These are phyloP conservation scores for Aethes cnicana DNA, from an alignment of 2,888 invertebrate species.

Conservation along the genomic window DNA sequence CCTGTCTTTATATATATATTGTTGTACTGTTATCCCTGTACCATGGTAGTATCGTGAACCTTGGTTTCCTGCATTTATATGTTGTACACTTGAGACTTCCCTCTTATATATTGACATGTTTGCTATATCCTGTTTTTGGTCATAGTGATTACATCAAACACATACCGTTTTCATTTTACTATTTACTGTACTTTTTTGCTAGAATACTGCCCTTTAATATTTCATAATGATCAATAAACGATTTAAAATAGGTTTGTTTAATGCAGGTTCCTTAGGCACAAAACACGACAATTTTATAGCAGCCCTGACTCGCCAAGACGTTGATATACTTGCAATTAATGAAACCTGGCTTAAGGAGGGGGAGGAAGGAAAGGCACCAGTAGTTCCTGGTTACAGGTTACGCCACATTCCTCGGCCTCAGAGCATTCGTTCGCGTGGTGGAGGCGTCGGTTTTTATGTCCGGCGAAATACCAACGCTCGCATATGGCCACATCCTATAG, in stretches of 20 bases:
- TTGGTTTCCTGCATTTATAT: too few species aligned
- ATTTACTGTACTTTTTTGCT: background rate
- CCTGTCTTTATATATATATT: too few species aligned
- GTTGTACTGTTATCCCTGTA: too few species aligned
- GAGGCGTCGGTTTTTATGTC: constrained; percentile 36
- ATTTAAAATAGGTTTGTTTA: constrained; percentile 32
- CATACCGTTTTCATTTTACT: background rate
- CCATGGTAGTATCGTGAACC: too few species aligned
- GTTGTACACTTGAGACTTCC: too few species aligned
- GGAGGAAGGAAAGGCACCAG: constrained; percentile 32
- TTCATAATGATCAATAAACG: background rate
- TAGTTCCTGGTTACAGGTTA: constrained; percentile 27
- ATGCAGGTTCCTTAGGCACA: constrained; percentile 34
- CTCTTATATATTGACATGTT: too few species aligned
- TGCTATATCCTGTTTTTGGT: too few species aligned
- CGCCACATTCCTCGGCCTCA: constrained; percentile 30
- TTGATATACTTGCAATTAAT: constrained; percentile 35
- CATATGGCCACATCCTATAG: too few species aligned
- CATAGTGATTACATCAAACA: too few species aligned
- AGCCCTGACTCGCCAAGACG: background rate
- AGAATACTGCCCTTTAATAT: background rate
- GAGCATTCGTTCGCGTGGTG: constrained; percentile 13
- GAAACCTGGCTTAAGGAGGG: constrained; percentile 36
- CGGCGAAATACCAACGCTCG: too few species aligned
- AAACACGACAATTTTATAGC: constrained; percentile 30